Conservation (phyloP, 2,797 vertebrate species). For the Tinamus major region DNA sequence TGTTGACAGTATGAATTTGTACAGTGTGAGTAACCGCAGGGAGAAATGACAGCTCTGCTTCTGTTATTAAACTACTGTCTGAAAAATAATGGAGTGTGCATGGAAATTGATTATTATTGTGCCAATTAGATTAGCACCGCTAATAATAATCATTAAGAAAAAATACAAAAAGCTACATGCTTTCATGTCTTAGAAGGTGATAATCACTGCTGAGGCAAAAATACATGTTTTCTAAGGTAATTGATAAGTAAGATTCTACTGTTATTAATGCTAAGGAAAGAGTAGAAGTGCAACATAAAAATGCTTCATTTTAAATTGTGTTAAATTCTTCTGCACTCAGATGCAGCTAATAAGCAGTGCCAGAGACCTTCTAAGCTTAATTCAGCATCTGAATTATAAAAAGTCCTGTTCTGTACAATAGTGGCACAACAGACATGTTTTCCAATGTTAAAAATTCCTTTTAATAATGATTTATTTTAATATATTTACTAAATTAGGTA, state of each 20-base stretch:
- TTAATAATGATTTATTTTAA: constrained; percentile 83
- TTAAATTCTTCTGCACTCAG: constrained; percentile 1
- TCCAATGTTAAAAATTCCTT: constrained; percentile 54
- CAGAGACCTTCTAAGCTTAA: constrained; percentile 10
- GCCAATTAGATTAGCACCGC: constrained; percentile 72
- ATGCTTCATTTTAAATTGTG: constrained; percentile 2
- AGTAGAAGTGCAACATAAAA: neutral
- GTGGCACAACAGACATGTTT: constrained; percentile 26
- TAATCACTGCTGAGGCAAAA: constrained; percentile 63
- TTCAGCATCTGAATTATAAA: neutral
- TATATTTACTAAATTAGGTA: constrained; percentile 85
- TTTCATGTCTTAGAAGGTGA: constrained; percentile 59
- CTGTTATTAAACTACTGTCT: constrained; percentile 78
- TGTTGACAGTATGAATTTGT: constrained; percentile 78
- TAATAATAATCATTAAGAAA: constrained; percentile 71
- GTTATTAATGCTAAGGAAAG: constrained; percentile 61
- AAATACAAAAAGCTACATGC: constrained; percentile 38
- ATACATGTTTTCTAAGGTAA: constrained; percentile 11
- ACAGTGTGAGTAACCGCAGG: constrained; percentile 66
- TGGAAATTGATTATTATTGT: constrained; percentile 79
- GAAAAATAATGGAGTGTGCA: constrained; percentile 75
- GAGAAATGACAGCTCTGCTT: constrained; percentile 75
- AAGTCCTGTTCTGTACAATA: constrained; percentile 16
- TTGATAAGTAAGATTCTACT: constrained; percentile 52
- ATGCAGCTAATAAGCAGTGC: neutral